Base-by-base conservation (phyloP, 1,140 invertebrate genomes). In the Leucophenga varia region DNA sequence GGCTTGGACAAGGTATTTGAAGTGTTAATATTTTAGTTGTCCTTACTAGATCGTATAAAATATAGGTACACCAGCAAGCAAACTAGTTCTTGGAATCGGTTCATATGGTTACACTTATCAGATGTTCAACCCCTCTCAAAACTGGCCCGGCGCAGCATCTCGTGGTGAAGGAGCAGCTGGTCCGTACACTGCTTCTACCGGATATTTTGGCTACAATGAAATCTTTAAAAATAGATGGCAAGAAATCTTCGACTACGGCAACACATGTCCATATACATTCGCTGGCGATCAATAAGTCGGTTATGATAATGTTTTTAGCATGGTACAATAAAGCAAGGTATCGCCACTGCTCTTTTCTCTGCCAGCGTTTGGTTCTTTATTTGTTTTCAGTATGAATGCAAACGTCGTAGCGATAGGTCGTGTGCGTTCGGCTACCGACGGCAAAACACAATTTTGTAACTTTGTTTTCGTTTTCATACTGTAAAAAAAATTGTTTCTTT, bases 151-250 rank as follows among this genome's bases (percentile, higher is more conserved):
- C 10, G 81, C 83, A 1, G 73, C 82, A 9, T 75, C 81, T 4
- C 74, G 43, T 13, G 81, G 82, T 3, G 67, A 79, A 3, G 86
- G 86, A 2, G 55, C 61, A 6, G 75, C 80, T 12, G 91, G 91
- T 7, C 81, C 82, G 4, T 90, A 86, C 51, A 90, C 89, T 0
- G 58, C 70, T 4, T 81, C 87, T 37, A 57, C 65, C 16, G 91
- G 91, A 18, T 80, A 81, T 35, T 76, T 89, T 43, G 85, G 88
- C 13, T 94, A 88, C 64, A 88, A 91, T 64, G 90, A 93, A 68
- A 82, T 83, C 60, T 61, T 69, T 41, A 35, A 43, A 34, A 75
- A 64, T 43, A 56, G 55, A 36, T 72, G 68, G 68, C 8, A 54
- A 16, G 60, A 52, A 2, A 10, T 59, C 1, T 68, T 55, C 18